Evolutionary conservation across 2,113 vertebrate species (phyloP).

Genomic region (Pelmatolapia mariae): DNA sequence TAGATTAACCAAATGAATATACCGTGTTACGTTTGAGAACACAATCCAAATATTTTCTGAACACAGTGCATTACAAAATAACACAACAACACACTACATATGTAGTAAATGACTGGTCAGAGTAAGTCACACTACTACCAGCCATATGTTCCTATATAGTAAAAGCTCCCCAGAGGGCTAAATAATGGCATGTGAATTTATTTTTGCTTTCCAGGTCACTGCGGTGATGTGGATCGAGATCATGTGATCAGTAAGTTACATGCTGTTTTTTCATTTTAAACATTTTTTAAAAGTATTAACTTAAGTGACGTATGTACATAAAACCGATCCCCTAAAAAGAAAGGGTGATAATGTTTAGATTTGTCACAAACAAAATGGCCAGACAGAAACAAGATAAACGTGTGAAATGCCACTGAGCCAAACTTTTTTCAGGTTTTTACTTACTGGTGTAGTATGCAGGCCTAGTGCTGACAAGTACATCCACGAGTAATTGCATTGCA

Average conservation of each 20-base stretch:
- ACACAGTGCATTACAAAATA: not conserved
- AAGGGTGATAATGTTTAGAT: not conserved
- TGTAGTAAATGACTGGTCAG: not conserved
- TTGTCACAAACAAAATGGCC: not conserved
- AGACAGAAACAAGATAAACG: not conserved
- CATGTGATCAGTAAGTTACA: slow-evolving; percentile 59
- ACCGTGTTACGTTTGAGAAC: fast-evolving
- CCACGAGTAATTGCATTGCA: not conserved
- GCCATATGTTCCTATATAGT: not conserved
- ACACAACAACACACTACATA: not conserved
- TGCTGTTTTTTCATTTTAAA: not conserved
- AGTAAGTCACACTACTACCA: not conserved
- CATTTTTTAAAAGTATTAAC: not conserved
- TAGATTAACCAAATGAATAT: not conserved
- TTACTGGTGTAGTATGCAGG: not conserved
- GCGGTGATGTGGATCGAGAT: slow-evolving; percentile 48
- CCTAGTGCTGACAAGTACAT: not conserved
- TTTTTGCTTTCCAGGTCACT: slow-evolving; percentile 54
- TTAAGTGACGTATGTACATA: not conserved
- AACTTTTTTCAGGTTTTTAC: not conserved
- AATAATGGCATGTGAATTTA: not conserved
- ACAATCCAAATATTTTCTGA: not conserved
- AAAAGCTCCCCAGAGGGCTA: not conserved
- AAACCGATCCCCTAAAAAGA: not conserved
- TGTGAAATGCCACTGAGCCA: not conserved